Base-by-base conservation (phyloP, 2,888 invertebrate genomes). In the Luperina nickerlii region DNA sequence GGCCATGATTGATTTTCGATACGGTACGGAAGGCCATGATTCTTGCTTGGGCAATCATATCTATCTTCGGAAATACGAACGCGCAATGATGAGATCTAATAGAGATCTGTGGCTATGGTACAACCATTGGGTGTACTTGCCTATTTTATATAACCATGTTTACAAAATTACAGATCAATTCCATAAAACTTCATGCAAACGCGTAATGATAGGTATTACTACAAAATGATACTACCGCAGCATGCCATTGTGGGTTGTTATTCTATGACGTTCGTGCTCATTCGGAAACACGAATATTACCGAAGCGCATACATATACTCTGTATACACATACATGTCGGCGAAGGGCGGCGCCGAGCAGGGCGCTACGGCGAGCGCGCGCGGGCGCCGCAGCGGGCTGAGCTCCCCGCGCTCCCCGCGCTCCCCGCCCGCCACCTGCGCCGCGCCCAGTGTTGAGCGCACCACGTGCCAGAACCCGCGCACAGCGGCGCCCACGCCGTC, bases 401-500 rank as follows among this genome's bases (percentile, higher is more conserved):
- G 67, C 5, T 91, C 91, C 9, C 83, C 90, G 6, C 77, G 67
- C 5, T 91, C 91, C 9, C 83, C 88, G 8, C 75, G 65, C 3
- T 91, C 91, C 11, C 84, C 88, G 9, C 76, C 81, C 7, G 87
- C 88, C 3, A 91, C 92, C 79, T 94, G 95, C 70, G 95, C 95
- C 7, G 94, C 91, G 32, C 93, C 92, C n/a, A 96, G 89, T 20
- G 93, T 93, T n/a, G 94, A 91, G 7, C 95, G 94, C 63, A 90
- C 89, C 83, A 96, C 91, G 87, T 95, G 95, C 96, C 96, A 96
- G 91, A 93, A 96, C 27, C 92, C 94, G 2, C 94, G 94, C 69
- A 91, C 89, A 0, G 92, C 91, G 0, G 93, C 93, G 0, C 94
- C 94, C 45, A 92, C 93, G 0, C 94, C 94, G 79, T 95, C 93